These are phyloP conservation scores for Chrysochloris asiatica DNA, from an alignment of 2,113 vertebrate genomes.

Conservation along the genomic window DNA sequence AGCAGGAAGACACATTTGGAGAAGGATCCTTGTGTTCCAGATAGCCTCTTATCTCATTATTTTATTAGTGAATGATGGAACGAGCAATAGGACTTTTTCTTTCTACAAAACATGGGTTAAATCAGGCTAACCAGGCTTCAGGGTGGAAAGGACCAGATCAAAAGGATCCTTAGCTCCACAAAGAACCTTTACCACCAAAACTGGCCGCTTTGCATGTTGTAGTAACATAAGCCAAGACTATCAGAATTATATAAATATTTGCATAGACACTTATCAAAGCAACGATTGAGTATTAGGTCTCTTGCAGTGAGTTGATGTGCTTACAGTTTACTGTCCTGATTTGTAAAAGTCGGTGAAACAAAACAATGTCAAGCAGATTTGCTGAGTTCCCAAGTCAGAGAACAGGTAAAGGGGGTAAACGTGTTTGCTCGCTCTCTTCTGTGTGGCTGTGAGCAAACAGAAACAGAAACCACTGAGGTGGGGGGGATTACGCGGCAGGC, in stretches of 20 bases:
- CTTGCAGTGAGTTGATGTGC: slow-evolving; percentile 56
- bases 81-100: not conserved
- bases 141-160: not conserved
- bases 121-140: slow-evolving; percentile 13
- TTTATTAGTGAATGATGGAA: not conserved
- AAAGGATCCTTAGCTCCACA: not conserved
- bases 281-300: slow-evolving; percentile 69
- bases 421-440: slow-evolving; percentile 1
- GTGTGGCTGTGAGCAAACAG: slow-evolving; percentile 56
- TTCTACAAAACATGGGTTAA: not conserved
- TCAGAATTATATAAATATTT: slow-evolving; percentile 82
- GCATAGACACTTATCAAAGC: slow-evolving; percentile 80
- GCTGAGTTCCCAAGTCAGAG: slow-evolving; percentile 44
- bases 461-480: slow-evolving; percentile 60
- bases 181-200: slow-evolving; percentile 28
- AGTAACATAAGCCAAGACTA: slow-evolving; percentile 77
- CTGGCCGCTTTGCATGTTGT: slow-evolving; percentile 70
- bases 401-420: slow-evolving; percentile 37
- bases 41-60: not conserved
- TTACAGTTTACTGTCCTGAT: slow-evolving; percentile 53
- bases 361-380: slow-evolving; percentile 4
- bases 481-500: not conserved
- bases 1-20: not conserved
- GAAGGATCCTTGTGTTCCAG: not conserved
- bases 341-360: slow-evolving; percentile 47